Base-by-base conservation (phyloP, 1,140 invertebrate genomes). In the Drosophila navojoa region DNA sequence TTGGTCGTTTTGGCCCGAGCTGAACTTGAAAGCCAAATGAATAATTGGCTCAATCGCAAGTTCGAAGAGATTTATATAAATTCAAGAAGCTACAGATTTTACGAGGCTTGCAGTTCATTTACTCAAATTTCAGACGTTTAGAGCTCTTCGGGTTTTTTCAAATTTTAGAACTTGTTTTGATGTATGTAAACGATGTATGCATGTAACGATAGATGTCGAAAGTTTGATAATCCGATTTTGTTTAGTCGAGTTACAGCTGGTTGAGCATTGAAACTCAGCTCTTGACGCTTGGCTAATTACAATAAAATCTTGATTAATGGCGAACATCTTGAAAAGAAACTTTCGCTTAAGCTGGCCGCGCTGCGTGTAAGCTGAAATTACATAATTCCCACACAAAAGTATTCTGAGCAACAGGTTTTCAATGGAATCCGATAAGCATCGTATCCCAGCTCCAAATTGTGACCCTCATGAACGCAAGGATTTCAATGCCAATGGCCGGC, bases 401-500 rank as follows among this genome's bases (percentile, higher is more conserved):
- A 86, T 82, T 86, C 82, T 87, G 74, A 35, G 47, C 40, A 87
- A 86, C 82, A 69, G 84, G 82, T 86, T 81, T 74, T 79, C 22
- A 38, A 22, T 45, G 60, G 67, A 70, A 70, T 75, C 22, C 59
- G 72, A 69, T 75, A 61, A 57, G 25, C 35, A 70, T 62, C 66
- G 61, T 25, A 49, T 49, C 50, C 50, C 35, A 38, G 64, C 16
- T 53, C 60, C 19, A 42, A 13, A 38, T 3, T 29, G 57, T 86
- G 82, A 86, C 82, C 82, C 82, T 86, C 82, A 55, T 32, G 55
- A 60, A 52, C 62, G 76, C 82, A 86, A 86, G 82, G 82, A 86
- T 82, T 76, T 81, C 84, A 79, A 86, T 89, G 82, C 84, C 82
- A 86, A 82, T 87, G 82, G 84, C 84, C 82, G 53, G 76, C 82